These are phyloP conservation scores for Trachelus tabidus DNA, from an alignment of 2,888 invertebrate genomes.

Conservation along the genomic window DNA sequence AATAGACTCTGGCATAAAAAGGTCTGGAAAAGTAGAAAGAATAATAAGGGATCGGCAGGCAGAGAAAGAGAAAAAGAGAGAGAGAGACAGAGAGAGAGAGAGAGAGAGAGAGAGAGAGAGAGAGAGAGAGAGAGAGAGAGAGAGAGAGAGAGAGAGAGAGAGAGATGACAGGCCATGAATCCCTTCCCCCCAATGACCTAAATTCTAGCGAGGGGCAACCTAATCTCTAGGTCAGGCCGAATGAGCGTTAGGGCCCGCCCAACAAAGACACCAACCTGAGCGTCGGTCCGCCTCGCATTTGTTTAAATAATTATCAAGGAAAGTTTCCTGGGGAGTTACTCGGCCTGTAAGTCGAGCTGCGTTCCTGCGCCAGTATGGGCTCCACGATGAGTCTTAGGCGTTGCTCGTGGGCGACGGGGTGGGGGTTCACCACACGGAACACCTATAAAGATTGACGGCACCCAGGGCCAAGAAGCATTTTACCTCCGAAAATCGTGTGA, in stretches of 20 bases:
- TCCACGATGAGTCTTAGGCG: slow-evolving; percentile 16
- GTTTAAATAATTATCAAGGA: slow-evolving; percentile 65
- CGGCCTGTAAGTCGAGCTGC: neutral
- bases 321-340: slow-evolving; percentile 51
- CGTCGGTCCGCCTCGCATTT: slow-evolving; percentile 39
- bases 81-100: too few relatives aligned
- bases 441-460: slow-evolving; percentile 63
- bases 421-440: slow-evolving; percentile 49
- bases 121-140: too few relatives aligned
- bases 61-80: too few relatives aligned
- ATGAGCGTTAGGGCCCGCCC: slow-evolving; percentile 17
- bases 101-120: too few relatives aligned
- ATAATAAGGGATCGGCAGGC: too few relatives aligned
- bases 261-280: neutral
- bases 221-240: slow-evolving; percentile 14
- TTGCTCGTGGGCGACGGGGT: slow-evolving; percentile 36
- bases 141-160: too few relatives aligned
- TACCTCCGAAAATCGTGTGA: slow-evolving; percentile 62
- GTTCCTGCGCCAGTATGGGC: slow-evolving; percentile 21
- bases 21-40: too few relatives aligned
- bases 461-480: slow-evolving; percentile 61
- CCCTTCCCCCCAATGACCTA: slow-evolving; percentile 12
- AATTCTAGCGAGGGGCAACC: slow-evolving; percentile 12
- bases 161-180: too few relatives aligned
- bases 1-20: too few relatives aligned